These are phyloP conservation scores for Sula dactylatra DNA, from an alignment of 2,113 vertebrate genomes.

Conservation along the genomic window DNA sequence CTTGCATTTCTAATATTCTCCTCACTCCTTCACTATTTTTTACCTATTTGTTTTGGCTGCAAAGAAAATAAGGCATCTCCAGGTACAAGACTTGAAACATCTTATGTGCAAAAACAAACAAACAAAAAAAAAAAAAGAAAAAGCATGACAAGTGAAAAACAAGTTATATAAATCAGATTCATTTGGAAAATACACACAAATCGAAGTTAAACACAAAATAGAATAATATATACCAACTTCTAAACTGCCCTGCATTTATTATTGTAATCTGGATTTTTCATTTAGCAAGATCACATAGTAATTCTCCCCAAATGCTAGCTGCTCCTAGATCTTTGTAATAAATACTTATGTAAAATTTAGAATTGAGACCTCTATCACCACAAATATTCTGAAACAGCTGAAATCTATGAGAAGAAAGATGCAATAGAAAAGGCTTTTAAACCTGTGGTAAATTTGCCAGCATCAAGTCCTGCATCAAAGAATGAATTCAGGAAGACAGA, in stretches of 20 bases:
- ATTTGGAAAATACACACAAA: conserved; percentile 27
- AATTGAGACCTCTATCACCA: conserved; percentile 59
- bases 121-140: background rate
- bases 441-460: conserved; percentile 84
- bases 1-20: background rate
- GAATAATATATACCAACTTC: background rate
- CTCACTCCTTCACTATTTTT: background rate
- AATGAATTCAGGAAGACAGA: conserved; percentile 91
- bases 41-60: background rate
- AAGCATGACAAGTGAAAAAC: conserved; percentile 3
- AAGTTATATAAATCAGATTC: conserved; percentile 37
- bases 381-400: conserved; percentile 39
- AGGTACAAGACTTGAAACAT: background rate
- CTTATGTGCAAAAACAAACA: background rate
- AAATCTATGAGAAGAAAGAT: conserved; percentile 53
- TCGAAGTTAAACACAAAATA: background rate
- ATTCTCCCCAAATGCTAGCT: conserved; percentile 23
- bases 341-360: conserved; percentile 51
- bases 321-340: conserved; percentile 23
- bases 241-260: conserved; percentile 37
- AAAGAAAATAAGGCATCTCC: conserved; percentile 10
- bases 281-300: conserved; percentile 26
- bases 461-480: conserved; percentile 88
- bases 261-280: conserved; percentile 38
- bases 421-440: conserved; percentile 64